A percentile compares a stretch with the other conserved stretches of the same genome.
phyloP scores from a whole-genome alignment of 2,888 invertebrate genomes.

The Tetragonisca angustula region DNA sequence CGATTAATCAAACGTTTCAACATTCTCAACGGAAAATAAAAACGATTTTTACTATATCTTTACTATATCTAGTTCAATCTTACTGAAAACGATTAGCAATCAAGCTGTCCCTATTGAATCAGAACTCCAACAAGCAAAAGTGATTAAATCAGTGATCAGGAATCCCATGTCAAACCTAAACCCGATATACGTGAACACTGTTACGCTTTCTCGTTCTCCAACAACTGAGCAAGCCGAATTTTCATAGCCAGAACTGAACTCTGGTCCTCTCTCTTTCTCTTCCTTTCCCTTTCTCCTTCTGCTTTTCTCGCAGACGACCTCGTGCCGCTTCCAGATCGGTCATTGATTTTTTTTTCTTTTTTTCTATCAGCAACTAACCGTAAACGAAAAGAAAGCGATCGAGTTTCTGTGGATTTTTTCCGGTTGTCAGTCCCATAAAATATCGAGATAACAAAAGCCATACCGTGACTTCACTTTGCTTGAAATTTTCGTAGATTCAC shows the following conservation, averaged over 20 bases:
- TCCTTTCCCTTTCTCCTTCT: slow-evolving; percentile 31
- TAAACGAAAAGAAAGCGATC: not conserved
- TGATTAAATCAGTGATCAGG: not conserved
- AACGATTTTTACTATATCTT: too few species aligned
- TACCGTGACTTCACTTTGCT: not conserved
- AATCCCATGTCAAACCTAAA: slow-evolving; percentile 11
- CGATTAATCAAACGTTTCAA: too few species aligned
- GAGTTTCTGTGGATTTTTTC: not conserved
- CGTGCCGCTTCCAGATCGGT: not conserved
- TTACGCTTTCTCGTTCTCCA: slow-evolving; percentile 38
- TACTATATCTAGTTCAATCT: too few species aligned
- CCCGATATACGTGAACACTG: slow-evolving; percentile 28
- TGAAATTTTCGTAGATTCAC: not conserved
- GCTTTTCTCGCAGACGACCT: not conserved
- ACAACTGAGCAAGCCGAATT: slow-evolving; percentile 53
- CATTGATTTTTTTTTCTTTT: not conserved
- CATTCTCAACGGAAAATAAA: too few species aligned
- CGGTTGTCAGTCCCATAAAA: not conserved
- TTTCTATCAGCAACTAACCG: not conserved
- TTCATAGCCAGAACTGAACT: slow-evolving; percentile 32
- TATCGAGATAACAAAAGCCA: not conserved
- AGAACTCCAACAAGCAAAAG: not conserved
- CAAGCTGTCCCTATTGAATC: too few species aligned
- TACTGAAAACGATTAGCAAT: too few species aligned
- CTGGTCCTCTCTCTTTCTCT: slow-evolving; percentile 13